Evolutionary conservation across 1,140 invertebrate species (phyloP), one percentile per base, ranked within the genome.

Genomic region (Drosophila jambulina): DNA sequence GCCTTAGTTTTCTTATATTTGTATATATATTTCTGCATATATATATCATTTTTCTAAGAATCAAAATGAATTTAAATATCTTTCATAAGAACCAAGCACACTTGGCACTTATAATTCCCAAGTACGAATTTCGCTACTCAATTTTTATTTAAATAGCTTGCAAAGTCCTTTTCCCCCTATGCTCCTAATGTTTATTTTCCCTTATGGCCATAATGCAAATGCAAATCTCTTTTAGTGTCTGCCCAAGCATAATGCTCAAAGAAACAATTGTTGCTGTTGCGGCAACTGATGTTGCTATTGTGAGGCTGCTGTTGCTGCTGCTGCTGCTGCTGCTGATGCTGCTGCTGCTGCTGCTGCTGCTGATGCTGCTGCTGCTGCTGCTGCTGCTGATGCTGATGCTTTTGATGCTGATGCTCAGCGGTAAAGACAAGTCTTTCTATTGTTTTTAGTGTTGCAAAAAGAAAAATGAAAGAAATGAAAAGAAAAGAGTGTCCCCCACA

Each of bases 241-340:
- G 29, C 46, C 51, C 51, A 21, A 57, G 65, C 49, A 53, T 67
- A 45, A 67, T 82, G 57, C 42, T 78, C 48, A 49, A 49, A 67
- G 60, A 70, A 82, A 82, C 78, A 76, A 67, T 65, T 74, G 70
- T 57, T 75, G 75, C 43, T 83, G 65, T 32, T 76, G 70, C 23
- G 46, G 51, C 56, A 46, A 21, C 43, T 62, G 70, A 36, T 70
- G 54, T 53, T 51, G 78, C 48, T 49, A 38, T 34, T 64, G 67
- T 80, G 63, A 51, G 10, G 27, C 13, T 54, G 62, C 21, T 62
- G 21, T 12, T 51, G 60, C 13, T 63, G 25, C 12, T 54, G 61
- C 10, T 63, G 25, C 13, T 54, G 61, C 12, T 63, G 46, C 51
- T 78, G 74, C 2, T n/a, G n/a, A n/a, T 23, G 25, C 19, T 48